Evolutionary conservation across 2,113 vertebrate genomes (phyloP).

Genomic region (Serranochromis macrocephalus): DNA sequence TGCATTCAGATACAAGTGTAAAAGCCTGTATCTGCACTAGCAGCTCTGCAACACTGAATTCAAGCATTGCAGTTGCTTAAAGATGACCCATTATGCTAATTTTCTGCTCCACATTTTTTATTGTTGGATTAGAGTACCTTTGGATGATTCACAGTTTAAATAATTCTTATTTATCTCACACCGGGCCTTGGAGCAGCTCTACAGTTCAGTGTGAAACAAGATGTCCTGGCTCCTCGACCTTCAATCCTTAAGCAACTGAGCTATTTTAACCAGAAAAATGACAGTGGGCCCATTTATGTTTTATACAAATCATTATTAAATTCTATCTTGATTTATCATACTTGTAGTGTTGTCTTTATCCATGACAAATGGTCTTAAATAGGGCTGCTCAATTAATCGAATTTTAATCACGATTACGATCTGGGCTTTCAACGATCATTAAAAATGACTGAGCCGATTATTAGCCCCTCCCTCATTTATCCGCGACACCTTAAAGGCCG

Average conservation of each 20-base stretch:
- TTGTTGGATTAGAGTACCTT: neutral
- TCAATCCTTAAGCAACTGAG: neutral
- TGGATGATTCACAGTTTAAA: neutral
- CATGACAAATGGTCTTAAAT: neutral
- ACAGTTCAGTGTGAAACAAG: neutral
- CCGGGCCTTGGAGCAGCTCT: neutral
- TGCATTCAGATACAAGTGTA: neutral
- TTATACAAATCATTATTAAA: neutral
- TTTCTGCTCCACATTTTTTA: neutral
- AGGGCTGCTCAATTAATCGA: too few relatives aligned
- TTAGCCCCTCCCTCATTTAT: too few relatives aligned
- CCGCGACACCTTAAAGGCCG: too few relatives aligned
- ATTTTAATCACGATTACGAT: too few relatives aligned
- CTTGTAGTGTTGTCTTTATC: neutral
- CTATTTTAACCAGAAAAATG: neutral
- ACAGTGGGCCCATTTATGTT: neutral
- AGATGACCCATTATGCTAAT: neutral
- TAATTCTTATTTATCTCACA: neutral
- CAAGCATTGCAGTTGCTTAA: neutral
- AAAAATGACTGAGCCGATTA: too few relatives aligned
- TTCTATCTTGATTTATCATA: neutral
- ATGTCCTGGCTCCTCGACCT: neutral
- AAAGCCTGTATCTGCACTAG: neutral
- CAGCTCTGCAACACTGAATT: neutral
- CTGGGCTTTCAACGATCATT: too few relatives aligned